Percentiles rank a stretch among this genome's conserved stretches.
Evolutionary conservation across 35 echinoderm and acorn worm species (phyloP).

Genomic region (Patiria miniata): DNA sequence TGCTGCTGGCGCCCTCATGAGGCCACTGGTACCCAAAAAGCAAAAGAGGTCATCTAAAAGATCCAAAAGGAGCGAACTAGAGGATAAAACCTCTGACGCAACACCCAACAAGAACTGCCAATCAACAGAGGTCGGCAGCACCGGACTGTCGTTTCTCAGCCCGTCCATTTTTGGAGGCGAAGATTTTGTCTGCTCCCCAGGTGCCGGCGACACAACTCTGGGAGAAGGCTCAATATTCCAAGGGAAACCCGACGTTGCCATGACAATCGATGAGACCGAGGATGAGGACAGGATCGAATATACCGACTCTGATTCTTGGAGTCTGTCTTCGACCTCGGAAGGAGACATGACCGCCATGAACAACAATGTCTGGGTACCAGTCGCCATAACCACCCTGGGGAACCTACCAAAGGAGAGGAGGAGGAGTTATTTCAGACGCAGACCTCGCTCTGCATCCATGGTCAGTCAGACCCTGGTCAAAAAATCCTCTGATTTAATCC

Average conservation of each 20-base stretch:
- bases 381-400: not conserved
- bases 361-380: not conserved
- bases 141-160: too few species aligned
- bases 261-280: not conserved
- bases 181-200: not conserved
- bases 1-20: conserved; percentile 2
- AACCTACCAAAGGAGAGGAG: not conserved
- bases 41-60: not conserved
- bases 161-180: not conserved
- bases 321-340: not conserved
- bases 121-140: not conserved
- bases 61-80: not conserved
- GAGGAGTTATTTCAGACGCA: too few species aligned
- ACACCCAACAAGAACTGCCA: not conserved
- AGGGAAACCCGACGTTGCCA: not conserved
- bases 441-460: not conserved
- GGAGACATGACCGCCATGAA: not conserved
- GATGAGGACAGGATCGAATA: not conserved
- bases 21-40: not conserved
- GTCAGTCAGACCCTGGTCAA: not conserved
- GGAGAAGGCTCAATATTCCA: not conserved
- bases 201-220: not conserved
- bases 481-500: not conserved
- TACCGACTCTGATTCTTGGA: not conserved
- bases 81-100: not conserved